Percentiles rank a stretch among this genome's conserved stretches.
These are phyloP conservation scores for Genyomyrus donnyi DNA, from an alignment of 2,113 vertebrate genomes.

Conservation along the genomic window DNA sequence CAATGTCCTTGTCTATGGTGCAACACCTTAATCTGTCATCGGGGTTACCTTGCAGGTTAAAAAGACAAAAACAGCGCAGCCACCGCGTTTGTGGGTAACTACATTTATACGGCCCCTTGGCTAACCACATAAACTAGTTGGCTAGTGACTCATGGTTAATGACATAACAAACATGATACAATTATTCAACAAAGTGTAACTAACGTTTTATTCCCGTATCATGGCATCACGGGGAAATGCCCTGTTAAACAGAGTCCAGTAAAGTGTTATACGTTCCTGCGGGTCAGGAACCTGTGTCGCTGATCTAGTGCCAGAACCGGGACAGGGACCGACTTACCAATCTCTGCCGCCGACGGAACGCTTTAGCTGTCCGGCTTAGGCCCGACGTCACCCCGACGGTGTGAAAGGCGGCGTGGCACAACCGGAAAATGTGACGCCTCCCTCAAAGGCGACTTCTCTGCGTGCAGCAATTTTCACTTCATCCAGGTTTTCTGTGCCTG, in stretches of 20 bases:
- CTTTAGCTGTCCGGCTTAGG: not conserved
- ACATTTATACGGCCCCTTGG: not conserved
- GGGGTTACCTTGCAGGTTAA: not conserved
- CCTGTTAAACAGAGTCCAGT: not conserved
- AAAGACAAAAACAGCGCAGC: not conserved
- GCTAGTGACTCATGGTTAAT: not conserved
- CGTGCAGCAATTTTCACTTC: not conserved
- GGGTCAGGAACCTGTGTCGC: not conserved
- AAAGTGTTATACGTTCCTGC: not conserved
- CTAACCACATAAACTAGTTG: not conserved
- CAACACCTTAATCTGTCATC: not conserved
- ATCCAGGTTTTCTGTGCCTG: not conserved
- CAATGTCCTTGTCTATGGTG: not conserved
- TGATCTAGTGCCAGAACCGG: not conserved
- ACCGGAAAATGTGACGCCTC: not conserved
- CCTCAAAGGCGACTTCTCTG: not conserved
- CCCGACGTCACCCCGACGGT: not conserved
- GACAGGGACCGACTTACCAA: constrained; percentile 12
- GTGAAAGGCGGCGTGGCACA: not conserved
- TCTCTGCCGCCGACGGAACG: constrained; percentile 6
- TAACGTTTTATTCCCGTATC: not conserved
- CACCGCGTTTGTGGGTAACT: not conserved
- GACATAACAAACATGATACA: not conserved
- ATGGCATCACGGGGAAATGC: not conserved
- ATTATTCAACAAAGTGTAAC: not conserved